These are phyloP conservation scores for Lordiphosa stackelbergi DNA, from an alignment of 1,140 invertebrate genomes.

Conservation along the genomic window DNA sequence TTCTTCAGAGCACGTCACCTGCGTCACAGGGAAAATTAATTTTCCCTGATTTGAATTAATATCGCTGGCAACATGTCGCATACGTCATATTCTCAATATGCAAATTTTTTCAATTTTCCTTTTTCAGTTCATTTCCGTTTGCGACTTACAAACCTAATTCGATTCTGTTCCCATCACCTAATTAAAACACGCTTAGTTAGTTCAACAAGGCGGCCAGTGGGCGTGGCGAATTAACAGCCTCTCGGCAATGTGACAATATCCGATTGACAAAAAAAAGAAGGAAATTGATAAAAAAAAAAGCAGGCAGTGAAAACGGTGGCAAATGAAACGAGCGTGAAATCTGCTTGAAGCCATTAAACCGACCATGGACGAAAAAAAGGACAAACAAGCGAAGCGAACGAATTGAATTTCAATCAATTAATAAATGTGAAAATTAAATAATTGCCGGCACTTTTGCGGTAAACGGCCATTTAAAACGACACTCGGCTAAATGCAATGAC, in stretches of 20 bases:
- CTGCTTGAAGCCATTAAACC: slow-evolving; percentile 41
- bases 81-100: background rate
- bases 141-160: slow-evolving; percentile 13
- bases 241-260: slow-evolving; percentile 35
- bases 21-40: slow-evolving; percentile 24
- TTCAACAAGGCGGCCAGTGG: slow-evolving; percentile 5
- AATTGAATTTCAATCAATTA: slow-evolving; percentile 53
- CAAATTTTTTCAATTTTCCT: too few relatives aligned
- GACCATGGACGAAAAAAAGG: slow-evolving; percentile 11
- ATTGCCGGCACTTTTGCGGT: slow-evolving; percentile 36
- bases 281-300: slow-evolving; percentile 25
- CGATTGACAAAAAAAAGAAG: slow-evolving; percentile 21
- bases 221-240: slow-evolving; percentile 37
- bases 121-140: slow-evolving; percentile 32
- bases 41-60: slow-evolving; percentile 49
- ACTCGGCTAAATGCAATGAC: slow-evolving; percentile 4
- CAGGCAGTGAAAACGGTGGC: slow-evolving; percentile 19
- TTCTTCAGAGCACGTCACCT: slow-evolving; percentile 11
- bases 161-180: slow-evolving; percentile 31
- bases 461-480: slow-evolving; percentile 19
- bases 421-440: slow-evolving; percentile 48
- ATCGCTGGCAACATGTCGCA: slow-evolving; percentile 13
- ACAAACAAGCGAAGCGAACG: slow-evolving; percentile 1
- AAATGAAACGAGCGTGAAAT: slow-evolving; percentile 24
- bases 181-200: slow-evolving; percentile 34